Base-by-base conservation (phyloP, 2,888 invertebrate genomes). In the Dichetophora obliterata region DNA sequence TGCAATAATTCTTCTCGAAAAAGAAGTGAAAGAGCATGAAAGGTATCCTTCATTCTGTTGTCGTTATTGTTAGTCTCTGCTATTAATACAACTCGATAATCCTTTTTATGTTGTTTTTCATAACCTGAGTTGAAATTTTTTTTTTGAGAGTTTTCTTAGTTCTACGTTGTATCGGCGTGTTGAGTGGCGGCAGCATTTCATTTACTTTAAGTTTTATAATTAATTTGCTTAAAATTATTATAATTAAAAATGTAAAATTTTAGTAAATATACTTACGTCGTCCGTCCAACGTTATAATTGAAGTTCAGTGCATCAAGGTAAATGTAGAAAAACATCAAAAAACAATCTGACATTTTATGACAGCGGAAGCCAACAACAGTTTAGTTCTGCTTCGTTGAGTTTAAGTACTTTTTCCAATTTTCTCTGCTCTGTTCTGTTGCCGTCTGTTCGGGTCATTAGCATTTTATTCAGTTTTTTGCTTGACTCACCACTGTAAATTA, bases 21-120 rank as follows among this genome's bases (percentile, higher is more conserved):
- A 19, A 3, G 22, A 37, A 34, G n/a, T 31, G 16, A 3, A 59
- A 59, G 19, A 59, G 43, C 19, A 59, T 43, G 11, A 43, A 22
- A 54, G 1, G 5, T 5, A 19, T 52, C 14, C 3, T 11, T 61
- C 31, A 14, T 59, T 22, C 5, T 34, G 27, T 27, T n/a, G 34
- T 31, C 34, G 63, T 63, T 27, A 31, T n/a, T 31, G 63, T 50
- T 50, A 31, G 68, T 8, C 16, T 50, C 1, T 61, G 2, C 16
- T 16, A n/a, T 34, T 5, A 50, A 48, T 48, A 68, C 50, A 68
- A 22, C 68, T 68, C 68, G 50, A 68, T 68, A 68, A 50, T 68
- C 68, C 50, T 24, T 68, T 68, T 68, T 66, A 48, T 68, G 68
- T 19, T 43, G 43, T 24, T 50, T 22, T 68, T 68, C 16, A 19